Base-by-base conservation (phyloP, 2,113 vertebrate genomes). In the Oncorhynchus gorbuscha region DNA sequence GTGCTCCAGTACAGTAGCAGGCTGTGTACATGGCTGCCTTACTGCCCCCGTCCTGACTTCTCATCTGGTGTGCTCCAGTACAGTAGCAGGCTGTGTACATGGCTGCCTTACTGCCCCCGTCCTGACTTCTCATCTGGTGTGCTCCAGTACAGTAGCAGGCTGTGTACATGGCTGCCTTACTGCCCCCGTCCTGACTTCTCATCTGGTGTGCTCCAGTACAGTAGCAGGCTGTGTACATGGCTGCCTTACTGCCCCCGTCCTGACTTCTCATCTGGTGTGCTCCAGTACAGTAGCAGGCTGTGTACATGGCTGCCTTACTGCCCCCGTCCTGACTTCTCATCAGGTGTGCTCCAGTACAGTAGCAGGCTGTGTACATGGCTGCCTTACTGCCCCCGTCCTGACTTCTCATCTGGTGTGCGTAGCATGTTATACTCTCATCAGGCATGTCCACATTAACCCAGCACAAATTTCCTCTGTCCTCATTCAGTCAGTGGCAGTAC, bases 401-500 rank as follows among this genome's bases (percentile, higher is more conserved):
- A 45, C 39, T 45, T 9, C 32, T 64, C 39, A 55, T 55, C 3
- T 59, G 49, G 24, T 3, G 68, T 11, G 32, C 68, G 24, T 7
- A 14, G 65, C 65, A 70, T 70, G 49, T 49, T 72, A 72, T 45
- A n/a, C 13, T 16, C n/a, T n/a, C 24, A 26, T 58, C 26, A 72
- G 71, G 1, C 49, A 28, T 72, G 24, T 32, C 69, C 45, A 7
- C 49, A 55, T 59, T 58, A 72, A 45, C 26, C 24, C 48, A 24
- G 71, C 51, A 30, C 48, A 49, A 24, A 59, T 58, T 28, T 14
- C 76, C 64, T 13, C 7, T 26, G 71, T 55, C 71, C 32, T 61
- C 8, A 4, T 65, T 73, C 39, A 72, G 39, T 72, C 70, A 65
- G 71, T 61, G 71, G 48, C 70, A 49, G 65, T 68, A 65, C 30